phyloP scores from a whole-genome alignment of 2,113 vertebrate species.

The Takifugu flavidus region DNA sequence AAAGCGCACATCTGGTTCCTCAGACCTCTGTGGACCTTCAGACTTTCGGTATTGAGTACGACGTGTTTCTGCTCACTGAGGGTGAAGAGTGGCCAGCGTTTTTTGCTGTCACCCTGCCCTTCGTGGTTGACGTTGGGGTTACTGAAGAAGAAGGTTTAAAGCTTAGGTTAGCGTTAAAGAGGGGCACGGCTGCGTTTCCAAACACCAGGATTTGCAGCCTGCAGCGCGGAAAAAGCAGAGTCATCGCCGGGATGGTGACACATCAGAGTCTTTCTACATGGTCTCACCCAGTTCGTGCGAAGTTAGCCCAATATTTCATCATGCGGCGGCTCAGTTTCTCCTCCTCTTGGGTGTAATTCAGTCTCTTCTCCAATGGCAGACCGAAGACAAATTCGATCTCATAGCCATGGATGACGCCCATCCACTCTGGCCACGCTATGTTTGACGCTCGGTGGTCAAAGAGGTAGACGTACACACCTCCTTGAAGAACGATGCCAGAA shows the following conservation, averaged over 20 bases:
- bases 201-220: too few relatives aligned
- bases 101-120: conserved; percentile 61
- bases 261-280: neutral
- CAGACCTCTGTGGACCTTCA: conserved; percentile 80
- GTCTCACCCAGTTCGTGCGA: conserved; percentile 80
- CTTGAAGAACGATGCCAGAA: conserved; percentile 23
- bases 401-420: conserved; percentile 93
- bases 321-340: conserved; percentile 82
- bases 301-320: conserved; percentile 94
- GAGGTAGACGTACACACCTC: conserved; percentile 79
- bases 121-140: conserved; percentile 83
- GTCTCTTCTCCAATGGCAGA: conserved; percentile 80
- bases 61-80: conserved; percentile 78
- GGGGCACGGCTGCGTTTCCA: too few relatives aligned
- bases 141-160: conserved; percentile 51
- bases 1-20: conserved; percentile 87
- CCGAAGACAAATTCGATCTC: conserved; percentile 95
- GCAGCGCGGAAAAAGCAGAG: too few relatives aligned
- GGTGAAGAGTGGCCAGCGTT: conserved; percentile 82
- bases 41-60: conserved; percentile 76
- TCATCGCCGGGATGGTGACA: too few relatives aligned
- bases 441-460: conserved; percentile 91
- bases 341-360: conserved; percentile 87
- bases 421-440: conserved; percentile 88
- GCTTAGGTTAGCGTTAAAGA: neutral